Base-by-base conservation (phyloP, 2,797 vertebrate genomes). In the Yasuhikotakia modesta region DNA sequence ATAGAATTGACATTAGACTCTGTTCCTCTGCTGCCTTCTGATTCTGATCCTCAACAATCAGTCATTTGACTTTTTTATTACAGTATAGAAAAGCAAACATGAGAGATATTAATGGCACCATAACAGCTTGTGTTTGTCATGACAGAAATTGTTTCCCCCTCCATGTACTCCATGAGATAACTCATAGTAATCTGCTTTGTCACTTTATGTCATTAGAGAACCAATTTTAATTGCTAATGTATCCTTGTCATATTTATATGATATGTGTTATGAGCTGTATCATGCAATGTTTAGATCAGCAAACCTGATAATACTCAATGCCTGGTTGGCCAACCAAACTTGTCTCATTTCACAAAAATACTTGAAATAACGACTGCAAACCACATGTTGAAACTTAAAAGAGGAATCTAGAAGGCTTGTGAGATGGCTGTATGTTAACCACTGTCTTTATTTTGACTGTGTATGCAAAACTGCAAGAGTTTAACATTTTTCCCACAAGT, bases 1-100 rank as follows among this genome's bases (percentile, higher is more conserved):
- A 30, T 5, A 68, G 71, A 72, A 43, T 43, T 80, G 73, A 76
- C 73, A 67, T 71, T 91, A 89, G 87, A 92, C 90, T 92, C 89
- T 92, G 89, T 91, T 87, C 89, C 27, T n/a, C 12, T 5, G 5
- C 27, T 14, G 14, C 57, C 5, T 24, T 19, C 22, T 27, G 24
- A 13, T 24, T 19, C 22, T 27, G 24, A 13, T 58, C 12, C 24
- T 5, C 2, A 50, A 65, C 76, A 48, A 45, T 30, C 11, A 27
- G 21, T 83, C 72, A 73, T 68, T 68, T 81, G 64, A 76, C 78
- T 88, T 87, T 52, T 78, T 90, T 77, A 88, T 89, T 84, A 83
- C 81, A 76, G 71, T 73, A 10, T 43, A 43, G 69, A 80, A 83
- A 89, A 80, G 57, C 82, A 90, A 90, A 90, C 88, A 89, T 2